These are phyloP conservation scores for Peromyscus californicus DNA, from an alignment of 2,113 vertebrate species.

Conservation along the genomic window DNA sequence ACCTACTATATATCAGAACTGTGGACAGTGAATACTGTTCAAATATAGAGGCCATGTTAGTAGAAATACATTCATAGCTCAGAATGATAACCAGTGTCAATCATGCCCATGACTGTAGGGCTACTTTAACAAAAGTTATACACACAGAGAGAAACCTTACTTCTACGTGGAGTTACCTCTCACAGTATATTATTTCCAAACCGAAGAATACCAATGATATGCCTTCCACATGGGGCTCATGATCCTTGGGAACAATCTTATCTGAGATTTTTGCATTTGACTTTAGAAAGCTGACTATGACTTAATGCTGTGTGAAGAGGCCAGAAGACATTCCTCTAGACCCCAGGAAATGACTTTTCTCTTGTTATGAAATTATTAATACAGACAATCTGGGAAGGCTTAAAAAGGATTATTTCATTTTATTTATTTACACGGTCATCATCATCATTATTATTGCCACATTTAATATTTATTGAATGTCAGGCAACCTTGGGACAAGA, in stretches of 20 bases:
- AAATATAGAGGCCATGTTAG: too few relatives aligned
- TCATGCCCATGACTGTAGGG: not conserved
- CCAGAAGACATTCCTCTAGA: not conserved
- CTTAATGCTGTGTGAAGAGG: not conserved
- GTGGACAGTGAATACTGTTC: not conserved
- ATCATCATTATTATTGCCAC: conserved; percentile 57
- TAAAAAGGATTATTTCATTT: conserved; percentile 65
- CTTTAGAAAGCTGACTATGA: not conserved
- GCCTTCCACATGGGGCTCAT: not conserved
- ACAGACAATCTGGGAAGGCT: conserved; percentile 33
- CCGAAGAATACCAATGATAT: not conserved
- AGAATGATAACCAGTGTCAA: not conserved
- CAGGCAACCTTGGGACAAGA: conserved; percentile 45
- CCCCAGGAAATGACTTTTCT: not conserved
- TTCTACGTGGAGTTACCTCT: not conserved
- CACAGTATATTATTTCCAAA: not conserved
- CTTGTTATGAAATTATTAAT: conserved; percentile 58
- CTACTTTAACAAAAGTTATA: not conserved
- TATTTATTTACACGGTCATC: conserved; percentile 68
- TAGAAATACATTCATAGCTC: not conserved
- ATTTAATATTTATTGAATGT: conserved; percentile 77
- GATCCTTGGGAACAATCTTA: not conserved
- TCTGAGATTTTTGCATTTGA: not conserved
- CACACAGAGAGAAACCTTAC: not conserved
- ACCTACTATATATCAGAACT: not conserved